Conservation (phyloP, 2,113 vertebrate genomes). For the Centrocercus urophasianus region DNA sequence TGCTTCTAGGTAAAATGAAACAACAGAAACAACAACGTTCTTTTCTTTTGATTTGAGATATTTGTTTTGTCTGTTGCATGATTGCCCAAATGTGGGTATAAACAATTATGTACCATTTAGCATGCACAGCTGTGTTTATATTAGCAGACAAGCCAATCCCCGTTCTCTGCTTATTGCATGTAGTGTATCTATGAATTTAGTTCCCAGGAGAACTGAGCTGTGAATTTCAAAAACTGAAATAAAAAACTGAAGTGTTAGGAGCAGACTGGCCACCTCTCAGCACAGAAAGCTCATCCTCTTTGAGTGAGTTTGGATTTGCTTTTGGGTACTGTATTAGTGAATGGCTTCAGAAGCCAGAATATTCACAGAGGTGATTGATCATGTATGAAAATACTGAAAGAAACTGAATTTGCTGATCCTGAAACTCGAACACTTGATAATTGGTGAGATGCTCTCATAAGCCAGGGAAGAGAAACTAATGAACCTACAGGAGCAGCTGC, state of each 20-base stretch:
- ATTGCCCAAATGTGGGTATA: background rate
- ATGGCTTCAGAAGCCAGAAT: background rate
- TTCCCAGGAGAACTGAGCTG: background rate
- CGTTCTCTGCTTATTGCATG: background rate
- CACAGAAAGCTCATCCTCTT: constrained; percentile 4
- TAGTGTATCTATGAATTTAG: background rate
- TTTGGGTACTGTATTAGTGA: background rate
- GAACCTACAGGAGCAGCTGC: rapidly evolving
- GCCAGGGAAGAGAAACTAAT: background rate
- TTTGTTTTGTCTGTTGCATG: background rate
- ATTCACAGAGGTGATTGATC: background rate
- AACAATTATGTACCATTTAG: background rate
- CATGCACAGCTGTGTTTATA: constrained; percentile 9
- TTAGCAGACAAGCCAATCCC: background rate
- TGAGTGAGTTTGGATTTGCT: constrained; percentile 13
- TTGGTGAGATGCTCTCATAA: background rate
- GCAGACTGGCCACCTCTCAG: background rate
- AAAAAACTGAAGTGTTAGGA: background rate
- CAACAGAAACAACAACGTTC: background rate
- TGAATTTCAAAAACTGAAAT: background rate
- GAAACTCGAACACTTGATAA: background rate
- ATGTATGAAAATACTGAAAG: background rate
- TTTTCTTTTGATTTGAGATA: background rate
- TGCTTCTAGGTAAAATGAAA: background rate
- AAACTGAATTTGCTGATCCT: background rate